These are phyloP conservation scores for Coendou prehensilis DNA, from an alignment of 2,797 vertebrate species.

Conservation along the genomic window DNA sequence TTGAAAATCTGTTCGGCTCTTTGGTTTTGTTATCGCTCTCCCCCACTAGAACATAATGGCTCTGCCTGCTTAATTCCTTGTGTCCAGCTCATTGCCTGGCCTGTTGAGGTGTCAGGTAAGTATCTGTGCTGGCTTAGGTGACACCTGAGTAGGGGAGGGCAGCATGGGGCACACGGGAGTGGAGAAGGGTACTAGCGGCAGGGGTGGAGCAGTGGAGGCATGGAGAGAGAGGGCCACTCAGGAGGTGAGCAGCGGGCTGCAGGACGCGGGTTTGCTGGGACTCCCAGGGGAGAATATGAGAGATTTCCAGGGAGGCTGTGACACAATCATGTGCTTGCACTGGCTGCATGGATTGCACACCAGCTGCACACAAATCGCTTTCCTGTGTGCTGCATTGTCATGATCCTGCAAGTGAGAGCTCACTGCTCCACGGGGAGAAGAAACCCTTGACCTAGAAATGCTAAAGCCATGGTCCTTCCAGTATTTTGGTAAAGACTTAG, in stretches of 20 bases:
- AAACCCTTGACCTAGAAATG: background rate
- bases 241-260: background rate
- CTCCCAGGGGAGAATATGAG: background rate
- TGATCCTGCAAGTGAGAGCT: background rate
- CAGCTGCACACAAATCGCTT: background rate
- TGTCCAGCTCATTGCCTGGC: background rate
- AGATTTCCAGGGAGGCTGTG: background rate
- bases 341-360: accelerated
- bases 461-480: accelerated
- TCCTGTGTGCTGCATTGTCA: background rate
- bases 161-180: background rate
- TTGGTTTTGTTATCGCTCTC: background rate
- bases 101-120: background rate
- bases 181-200: background rate
- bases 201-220: accelerated
- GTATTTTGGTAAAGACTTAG: background rate
- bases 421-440: background rate
- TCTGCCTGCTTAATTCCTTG: background rate
- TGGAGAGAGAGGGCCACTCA: background rate
- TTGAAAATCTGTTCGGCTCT: background rate
- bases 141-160: background rate
- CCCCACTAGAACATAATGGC: accelerated
- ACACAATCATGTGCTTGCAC: accelerated
- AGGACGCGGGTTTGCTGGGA: background rate
- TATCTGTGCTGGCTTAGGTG: background rate